Conservation (phyloP, 2,888 invertebrate species). For the Melinaea menophilus region DNA sequence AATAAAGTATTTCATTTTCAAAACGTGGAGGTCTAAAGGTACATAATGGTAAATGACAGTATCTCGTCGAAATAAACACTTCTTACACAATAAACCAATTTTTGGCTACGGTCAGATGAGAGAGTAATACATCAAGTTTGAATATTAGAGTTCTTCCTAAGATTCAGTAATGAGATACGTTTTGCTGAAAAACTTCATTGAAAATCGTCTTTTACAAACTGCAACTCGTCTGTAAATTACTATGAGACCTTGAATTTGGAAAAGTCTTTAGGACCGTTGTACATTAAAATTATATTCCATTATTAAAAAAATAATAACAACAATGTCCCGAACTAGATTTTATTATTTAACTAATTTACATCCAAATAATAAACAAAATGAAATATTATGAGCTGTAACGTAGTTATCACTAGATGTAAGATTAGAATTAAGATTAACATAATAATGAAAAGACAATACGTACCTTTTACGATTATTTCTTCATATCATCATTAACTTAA, state of each 20-base stretch:
- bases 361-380: constrained; percentile 20
- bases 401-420: constrained; percentile 46
- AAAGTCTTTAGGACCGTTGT: too few species aligned
- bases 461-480: constrained; percentile 57
- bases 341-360: constrained; percentile 10
- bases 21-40: not conserved
- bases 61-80: not conserved
- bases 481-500: constrained; percentile 53
- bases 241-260: not conserved
- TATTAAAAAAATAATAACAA: not conserved
- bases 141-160: not conserved
- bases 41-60: not conserved
- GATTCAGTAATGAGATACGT: not conserved
- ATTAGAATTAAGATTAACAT: constrained; percentile 42
- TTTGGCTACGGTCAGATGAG: not conserved
- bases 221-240: not conserved
- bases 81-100: not conserved
- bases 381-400: constrained; percentile 23
- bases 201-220: not conserved
- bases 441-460: constrained; percentile 71
- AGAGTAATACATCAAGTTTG: not conserved
- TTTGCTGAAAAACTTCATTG: not conserved
- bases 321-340: not conserved
- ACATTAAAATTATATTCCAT: too few species aligned
- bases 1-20: not conserved